Evolutionary conservation across 2,888 invertebrate genomes (phyloP).

Genomic region (Hemithea aestivaria): DNA sequence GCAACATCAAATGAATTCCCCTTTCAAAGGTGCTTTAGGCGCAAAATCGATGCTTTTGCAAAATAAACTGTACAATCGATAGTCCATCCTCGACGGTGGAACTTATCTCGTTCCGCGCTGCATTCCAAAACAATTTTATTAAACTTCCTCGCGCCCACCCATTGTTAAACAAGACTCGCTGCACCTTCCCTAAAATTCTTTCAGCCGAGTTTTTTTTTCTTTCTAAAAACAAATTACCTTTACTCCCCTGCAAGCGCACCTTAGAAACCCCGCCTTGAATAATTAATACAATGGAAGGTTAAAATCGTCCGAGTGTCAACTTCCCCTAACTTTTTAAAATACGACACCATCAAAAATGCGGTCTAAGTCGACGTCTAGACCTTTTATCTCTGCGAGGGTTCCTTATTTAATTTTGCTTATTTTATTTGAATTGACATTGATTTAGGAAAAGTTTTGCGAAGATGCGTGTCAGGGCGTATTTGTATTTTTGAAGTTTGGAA

Average conservation of each 20-base stretch:
- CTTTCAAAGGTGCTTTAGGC: neutral
- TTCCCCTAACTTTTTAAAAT: slow-evolving; percentile 73
- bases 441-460: slow-evolving; percentile 58
- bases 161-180: slow-evolving; percentile 49
- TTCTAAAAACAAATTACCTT: slow-evolving; percentile 68
- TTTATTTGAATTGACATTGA: slow-evolving; percentile 75
- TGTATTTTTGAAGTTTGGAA: slow-evolving; percentile 40
- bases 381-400: slow-evolving; percentile 69
- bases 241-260: slow-evolving; percentile 67
- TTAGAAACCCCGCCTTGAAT: slow-evolving; percentile 73
- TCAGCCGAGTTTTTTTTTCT: slow-evolving; percentile 55
- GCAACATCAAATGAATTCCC: neutral
- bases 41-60: slow-evolving; percentile 26
- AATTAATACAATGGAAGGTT: slow-evolving; percentile 79
- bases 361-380: slow-evolving; percentile 68
- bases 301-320: slow-evolving; percentile 77
- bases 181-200: slow-evolving; percentile 69
- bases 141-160: slow-evolving; percentile 58
- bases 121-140: slow-evolving; percentile 74
- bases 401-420: slow-evolving; percentile 75
- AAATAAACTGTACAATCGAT: slow-evolving; percentile 50
- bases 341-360: slow-evolving; percentile 74
- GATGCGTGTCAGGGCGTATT: slow-evolving; percentile 41
- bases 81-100: slow-evolving; percentile 47
- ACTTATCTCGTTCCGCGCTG: slow-evolving; percentile 64